Evolutionary conservation across 2,113 vertebrate genomes (phyloP).

Genomic region (Haemorhous mexicanus): DNA sequence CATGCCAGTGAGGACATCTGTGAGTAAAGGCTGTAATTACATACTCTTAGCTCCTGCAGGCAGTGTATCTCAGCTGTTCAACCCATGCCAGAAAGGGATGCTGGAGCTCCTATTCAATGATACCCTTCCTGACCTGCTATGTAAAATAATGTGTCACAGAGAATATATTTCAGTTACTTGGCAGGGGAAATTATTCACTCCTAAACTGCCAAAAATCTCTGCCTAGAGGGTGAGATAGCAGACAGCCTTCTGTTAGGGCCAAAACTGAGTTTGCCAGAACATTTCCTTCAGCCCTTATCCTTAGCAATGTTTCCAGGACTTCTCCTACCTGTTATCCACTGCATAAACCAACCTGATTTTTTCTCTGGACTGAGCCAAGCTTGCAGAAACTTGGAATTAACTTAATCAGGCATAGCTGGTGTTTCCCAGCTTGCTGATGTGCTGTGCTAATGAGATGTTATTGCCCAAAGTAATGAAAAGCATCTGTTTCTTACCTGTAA

Average conservation of each 20-base stretch:
- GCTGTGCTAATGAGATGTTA: neutral
- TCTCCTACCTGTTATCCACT: neutral
- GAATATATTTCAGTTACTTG: neutral
- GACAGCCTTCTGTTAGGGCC: neutral
- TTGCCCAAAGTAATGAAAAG: neutral
- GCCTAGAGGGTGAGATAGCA: neutral
- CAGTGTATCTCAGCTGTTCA: neutral
- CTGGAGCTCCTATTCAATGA: neutral
- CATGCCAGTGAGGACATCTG: conserved; percentile 11
- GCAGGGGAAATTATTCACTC: neutral
- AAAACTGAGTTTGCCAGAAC: neutral
- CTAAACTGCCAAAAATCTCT: neutral
- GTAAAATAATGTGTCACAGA: neutral
- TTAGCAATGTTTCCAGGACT: neutral
- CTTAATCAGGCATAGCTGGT: neutral
- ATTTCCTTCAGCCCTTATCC: neutral
- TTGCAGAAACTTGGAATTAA: neutral
- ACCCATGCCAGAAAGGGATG: neutral
- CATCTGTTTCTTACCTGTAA: neutral
- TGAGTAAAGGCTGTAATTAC: neutral
- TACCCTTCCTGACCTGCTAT: neutral
- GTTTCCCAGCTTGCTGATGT: neutral
- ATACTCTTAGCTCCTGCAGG: neutral
- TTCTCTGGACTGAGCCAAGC: neutral
- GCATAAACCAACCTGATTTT: neutral